phyloP scores from a whole-genome alignment of 2,888 invertebrate species.

The Tetramorium bicarinatum region DNA sequence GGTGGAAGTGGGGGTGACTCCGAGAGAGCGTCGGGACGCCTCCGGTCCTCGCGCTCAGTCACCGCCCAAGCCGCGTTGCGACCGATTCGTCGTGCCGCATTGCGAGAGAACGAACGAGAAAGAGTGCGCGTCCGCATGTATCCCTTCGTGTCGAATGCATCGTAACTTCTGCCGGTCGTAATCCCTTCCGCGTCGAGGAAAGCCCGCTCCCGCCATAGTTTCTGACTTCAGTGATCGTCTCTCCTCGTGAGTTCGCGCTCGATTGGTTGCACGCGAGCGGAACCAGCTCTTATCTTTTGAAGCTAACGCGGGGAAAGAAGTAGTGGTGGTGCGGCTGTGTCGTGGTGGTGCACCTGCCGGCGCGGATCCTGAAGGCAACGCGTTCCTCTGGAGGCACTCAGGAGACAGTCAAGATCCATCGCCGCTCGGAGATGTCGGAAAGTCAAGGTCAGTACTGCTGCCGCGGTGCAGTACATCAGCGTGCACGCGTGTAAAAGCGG shows the following conservation, averaged over 20 bases:
- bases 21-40: conserved; percentile 80
- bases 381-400: conserved; percentile 92
- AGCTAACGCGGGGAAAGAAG: conserved; percentile 70
- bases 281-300: neutral
- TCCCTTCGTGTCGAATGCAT: neutral
- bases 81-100: conserved; percentile 64
- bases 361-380: conserved; percentile 86
- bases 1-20: conserved; percentile 76
- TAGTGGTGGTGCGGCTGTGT: conserved; percentile 84
- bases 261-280: conserved; percentile 15
- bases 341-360: conserved; percentile 63
- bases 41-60: conserved; percentile 81
- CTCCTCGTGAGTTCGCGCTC: conserved; percentile 19
- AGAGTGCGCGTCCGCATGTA: conserved; percentile 13
- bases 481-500: neutral
- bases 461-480: conserved; percentile 31
- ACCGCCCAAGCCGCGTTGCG: conserved; percentile 82
- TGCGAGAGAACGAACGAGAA: neutral
- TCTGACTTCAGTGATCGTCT: neutral
- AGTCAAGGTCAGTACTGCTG: conserved; percentile 90
- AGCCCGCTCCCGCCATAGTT: conserved; percentile 66
- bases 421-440: conserved; percentile 93
- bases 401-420: conserved; percentile 94
- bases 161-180: conserved; percentile 13
- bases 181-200: conserved; percentile 65